Conservation (phyloP, 2,888 invertebrate genomes). For the Macrosoma leucophasiata region DNA sequence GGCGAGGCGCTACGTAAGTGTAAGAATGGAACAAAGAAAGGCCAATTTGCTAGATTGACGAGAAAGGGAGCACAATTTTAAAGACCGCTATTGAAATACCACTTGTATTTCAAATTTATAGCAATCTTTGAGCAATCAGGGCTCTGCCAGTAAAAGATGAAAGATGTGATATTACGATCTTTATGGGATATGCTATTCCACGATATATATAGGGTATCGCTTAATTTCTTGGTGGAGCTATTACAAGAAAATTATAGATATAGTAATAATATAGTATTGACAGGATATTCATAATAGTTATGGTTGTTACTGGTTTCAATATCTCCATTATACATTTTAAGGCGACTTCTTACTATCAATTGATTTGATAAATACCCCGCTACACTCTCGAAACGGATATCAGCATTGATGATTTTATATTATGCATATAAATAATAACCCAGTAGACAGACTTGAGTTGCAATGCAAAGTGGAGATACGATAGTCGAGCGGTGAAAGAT, state of each 20-base stretch:
- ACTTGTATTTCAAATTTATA: conserved; percentile 69
- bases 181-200: conserved; percentile 57
- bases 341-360: too few relatives aligned
- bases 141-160: conserved; percentile 58
- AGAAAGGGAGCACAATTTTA: conserved; percentile 72
- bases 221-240: conserved; percentile 10
- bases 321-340: too few relatives aligned
- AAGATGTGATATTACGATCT: conserved; percentile 62
- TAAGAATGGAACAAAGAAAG: conserved; percentile 62
- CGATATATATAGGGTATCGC: conserved; percentile 9
- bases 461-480: too few relatives aligned
- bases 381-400: too few relatives aligned
- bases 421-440: too few relatives aligned
- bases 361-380: too few relatives aligned
- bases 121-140: conserved; percentile 67
- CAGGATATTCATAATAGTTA: too few relatives aligned
- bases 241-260: too few relatives aligned
- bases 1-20: conserved; percentile 40
- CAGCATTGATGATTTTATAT: too few relatives aligned
- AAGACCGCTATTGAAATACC: conserved; percentile 61
- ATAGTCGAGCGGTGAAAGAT: conserved; percentile 70
- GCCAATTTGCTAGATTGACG: conserved; percentile 64
- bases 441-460: too few relatives aligned
- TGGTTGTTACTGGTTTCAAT: too few relatives aligned
- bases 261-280: too few relatives aligned